Base-by-base conservation (phyloP, 2,888 invertebrate genomes). In the Caenorhabditis afra region DNA sequence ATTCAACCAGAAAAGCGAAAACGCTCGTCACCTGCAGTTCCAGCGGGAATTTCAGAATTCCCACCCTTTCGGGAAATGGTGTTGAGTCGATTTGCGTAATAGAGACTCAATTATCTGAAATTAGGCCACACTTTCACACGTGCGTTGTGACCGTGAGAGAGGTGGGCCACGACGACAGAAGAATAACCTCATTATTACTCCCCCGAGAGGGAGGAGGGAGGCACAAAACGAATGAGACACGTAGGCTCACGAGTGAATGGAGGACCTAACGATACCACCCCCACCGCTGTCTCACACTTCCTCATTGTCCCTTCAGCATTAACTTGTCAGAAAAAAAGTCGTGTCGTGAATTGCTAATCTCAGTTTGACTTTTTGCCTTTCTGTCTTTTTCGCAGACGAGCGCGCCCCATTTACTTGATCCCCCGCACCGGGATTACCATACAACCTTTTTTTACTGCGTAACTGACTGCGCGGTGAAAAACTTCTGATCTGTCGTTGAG, bases 341-440 rank as follows among this genome's bases (percentile, higher is more conserved):
- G 50, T 64, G 71, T 71, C 71, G 71, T 71, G 71, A 71, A 71
- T 55, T 71, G 62, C 62, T 71, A 71, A 71, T 71, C 71, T 71
- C 53, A 47, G 61, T 62, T 62, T 71, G 62, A 71, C 62, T 62
- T 71, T 71, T 71, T 57, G 62, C 35, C 57, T 55, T 22, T 29
- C n/a, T n/a, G n/a, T n/a, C n/a, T 29, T 29, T 29, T 29, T 29
- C 7, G 62, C 45, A 58, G 58, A 67, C 55, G 55, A 58, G 50
- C 59, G 61, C 49, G 57, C 47, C 57, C 71, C 71, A 71, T 71
- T 71, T 71, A 57, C 55, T 71, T 71, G 71, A 71, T 71, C 71
- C 70, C 53, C 61, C 53, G 41, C 53, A 35, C 53, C 22, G 61
- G 70, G 71, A 62, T 71, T 71, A 71, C 71, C 71, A 71, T 71